Evolutionary conservation across 2,797 vertebrate species (phyloP).

Genomic region (Sebastes glaucus): DNA sequence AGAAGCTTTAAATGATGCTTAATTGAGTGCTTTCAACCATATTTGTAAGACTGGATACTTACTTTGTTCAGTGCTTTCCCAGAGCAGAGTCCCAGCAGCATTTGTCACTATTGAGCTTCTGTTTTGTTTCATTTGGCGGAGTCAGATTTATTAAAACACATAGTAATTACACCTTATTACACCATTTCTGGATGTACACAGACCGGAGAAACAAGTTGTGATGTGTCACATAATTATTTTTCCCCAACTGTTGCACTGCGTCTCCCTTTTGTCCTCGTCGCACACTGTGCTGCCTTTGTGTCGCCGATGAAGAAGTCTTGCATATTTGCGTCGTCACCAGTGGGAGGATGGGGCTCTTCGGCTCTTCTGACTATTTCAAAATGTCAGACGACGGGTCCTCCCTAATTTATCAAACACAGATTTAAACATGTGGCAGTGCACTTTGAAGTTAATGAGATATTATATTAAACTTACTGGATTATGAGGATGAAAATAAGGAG

Average conservation of each 20-base stretch:
- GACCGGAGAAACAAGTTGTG: background rate
- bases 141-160: background rate
- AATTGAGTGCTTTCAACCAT: background rate
- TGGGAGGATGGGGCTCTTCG: background rate
- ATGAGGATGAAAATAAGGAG: background rate
- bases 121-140: background rate
- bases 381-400: background rate
- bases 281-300: slow-evolving; percentile 52
- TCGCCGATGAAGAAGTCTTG: slow-evolving; percentile 6
- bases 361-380: background rate
- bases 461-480: background rate
- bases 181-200: background rate
- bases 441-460: background rate
- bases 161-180: too few species aligned
- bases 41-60: background rate
- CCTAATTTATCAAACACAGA: background rate
- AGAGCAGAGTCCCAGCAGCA: background rate
- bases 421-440: background rate
- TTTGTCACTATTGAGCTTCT: background rate
- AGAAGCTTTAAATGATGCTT: background rate
- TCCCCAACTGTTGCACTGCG: background rate
- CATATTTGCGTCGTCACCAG: slow-evolving; percentile 28
- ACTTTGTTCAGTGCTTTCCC: background rate
- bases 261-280: background rate
- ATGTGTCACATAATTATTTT: background rate